A percentile compares a stretch with the other conserved stretches of the same genome.
Evolutionary conservation across 2,797 vertebrate species (phyloP).

Genomic region (Amniataba percoides): DNA sequence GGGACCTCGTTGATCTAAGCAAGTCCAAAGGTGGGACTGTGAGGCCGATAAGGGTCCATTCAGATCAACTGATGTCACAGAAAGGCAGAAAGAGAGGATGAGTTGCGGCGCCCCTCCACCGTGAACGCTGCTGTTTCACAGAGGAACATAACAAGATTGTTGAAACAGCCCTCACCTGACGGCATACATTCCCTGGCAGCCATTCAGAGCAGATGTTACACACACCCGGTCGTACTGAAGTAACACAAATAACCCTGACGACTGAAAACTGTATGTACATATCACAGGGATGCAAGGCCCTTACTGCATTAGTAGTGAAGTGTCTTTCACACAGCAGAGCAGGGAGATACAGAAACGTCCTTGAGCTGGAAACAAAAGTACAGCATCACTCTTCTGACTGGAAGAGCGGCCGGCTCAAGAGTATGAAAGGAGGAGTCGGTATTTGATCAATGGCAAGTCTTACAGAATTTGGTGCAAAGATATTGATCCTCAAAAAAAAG

Average conservation of each 20-base stretch:
- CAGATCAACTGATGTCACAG: slow-evolving; percentile 50
- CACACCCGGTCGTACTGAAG: slow-evolving; percentile 1
- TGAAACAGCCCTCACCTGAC: slow-evolving; percentile 40
- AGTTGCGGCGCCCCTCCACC: slow-evolving; percentile 8
- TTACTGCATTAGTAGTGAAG: slow-evolving; percentile 35
- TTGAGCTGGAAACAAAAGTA: slow-evolving; percentile 68
- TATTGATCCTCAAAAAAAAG: slow-evolving; percentile 60
- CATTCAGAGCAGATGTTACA: slow-evolving; percentile 40
- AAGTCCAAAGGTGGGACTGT: slow-evolving; percentile 55
- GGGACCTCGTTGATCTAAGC: slow-evolving; percentile 52
- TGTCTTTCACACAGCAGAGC: slow-evolving; percentile 60
- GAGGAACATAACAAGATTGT: slow-evolving; percentile 24
- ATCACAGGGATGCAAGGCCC: slow-evolving; percentile 26
- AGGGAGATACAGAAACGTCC: slow-evolving; percentile 43
- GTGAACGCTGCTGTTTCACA: slow-evolving; percentile 24
- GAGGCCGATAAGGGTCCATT: slow-evolving; percentile 28
- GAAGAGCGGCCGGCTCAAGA: slow-evolving; percentile 32
- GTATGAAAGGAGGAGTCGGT: slow-evolving; percentile 30
- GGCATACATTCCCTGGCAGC: slow-evolving; percentile 37
- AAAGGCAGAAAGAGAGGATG: slow-evolving; percentile 22
- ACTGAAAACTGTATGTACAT: slow-evolving; percentile 20
- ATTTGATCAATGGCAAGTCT: slow-evolving; percentile 62
- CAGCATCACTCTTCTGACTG: slow-evolving; percentile 22
- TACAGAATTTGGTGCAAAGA: slow-evolving; percentile 56
- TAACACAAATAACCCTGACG: slow-evolving; percentile 43